phyloP scores from a whole-genome alignment of 2,888 invertebrate species.

The Melipona beecheii region DNA sequence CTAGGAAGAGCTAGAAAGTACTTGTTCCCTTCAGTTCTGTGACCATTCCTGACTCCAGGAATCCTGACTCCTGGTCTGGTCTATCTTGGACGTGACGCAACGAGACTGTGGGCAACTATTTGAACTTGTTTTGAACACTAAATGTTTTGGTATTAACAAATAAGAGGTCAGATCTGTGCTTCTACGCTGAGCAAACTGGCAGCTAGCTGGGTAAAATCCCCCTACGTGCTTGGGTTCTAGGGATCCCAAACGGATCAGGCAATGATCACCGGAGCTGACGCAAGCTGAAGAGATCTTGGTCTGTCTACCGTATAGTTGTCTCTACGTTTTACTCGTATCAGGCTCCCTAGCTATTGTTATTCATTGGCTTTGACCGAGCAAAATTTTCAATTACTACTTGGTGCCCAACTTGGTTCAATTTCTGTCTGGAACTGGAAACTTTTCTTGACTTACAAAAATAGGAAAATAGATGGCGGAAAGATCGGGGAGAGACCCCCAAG shows the following conservation, averaged over 20 bases:
- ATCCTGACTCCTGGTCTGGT: neutral
- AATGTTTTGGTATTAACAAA: conserved; percentile 19
- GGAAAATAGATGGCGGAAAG: neutral
- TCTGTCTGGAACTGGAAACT: too few species aligned
- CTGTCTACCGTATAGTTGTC: neutral
- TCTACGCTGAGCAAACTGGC: conserved; percentile 27
- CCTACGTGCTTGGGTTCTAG: conserved; percentile 15
- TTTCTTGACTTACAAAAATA: too few species aligned
- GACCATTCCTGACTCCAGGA: neutral
- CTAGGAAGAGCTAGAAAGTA: neutral
- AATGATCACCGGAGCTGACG: neutral
- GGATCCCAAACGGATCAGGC: neutral
- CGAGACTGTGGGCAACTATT: too few species aligned
- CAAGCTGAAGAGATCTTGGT: conserved; percentile 12
- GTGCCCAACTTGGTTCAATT: too few species aligned
- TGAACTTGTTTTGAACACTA: too few species aligned
- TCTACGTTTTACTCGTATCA: neutral
- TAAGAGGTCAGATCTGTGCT: conserved; percentile 3
- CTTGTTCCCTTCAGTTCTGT: neutral
- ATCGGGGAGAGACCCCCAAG: neutral
- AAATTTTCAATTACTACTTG: too few species aligned
- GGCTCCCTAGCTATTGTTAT: neutral
- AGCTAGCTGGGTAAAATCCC: conserved; percentile 4
- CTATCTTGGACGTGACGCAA: neutral
- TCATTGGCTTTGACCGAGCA: neutral